Base-by-base conservation (phyloP, 2,113 vertebrate genomes). In the Dendropsophus ebraccatus region DNA sequence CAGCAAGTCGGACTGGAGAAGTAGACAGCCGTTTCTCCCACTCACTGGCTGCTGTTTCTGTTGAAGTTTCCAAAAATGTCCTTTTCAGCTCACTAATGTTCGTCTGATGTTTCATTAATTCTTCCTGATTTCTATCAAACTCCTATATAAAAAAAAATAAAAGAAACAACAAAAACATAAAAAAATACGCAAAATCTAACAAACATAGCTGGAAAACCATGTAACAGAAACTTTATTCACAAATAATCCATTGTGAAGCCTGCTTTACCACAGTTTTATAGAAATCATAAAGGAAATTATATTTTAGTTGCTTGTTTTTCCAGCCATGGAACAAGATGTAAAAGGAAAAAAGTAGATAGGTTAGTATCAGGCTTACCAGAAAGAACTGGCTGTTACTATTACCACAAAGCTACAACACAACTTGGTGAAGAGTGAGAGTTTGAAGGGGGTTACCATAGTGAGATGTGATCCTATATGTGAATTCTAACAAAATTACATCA, bases 21-120 rank as follows among this genome's bases (percentile, higher is more conserved):
- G 96, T 96, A 83, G 96, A 96, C 84, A 98, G 96, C 65, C 97
- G 95, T 92, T 96, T 96, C 88, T 97, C 97, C 97, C 97, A 98
- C 70, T 98, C 97, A 0, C 95, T 97, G 5, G 92, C 91, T 28
- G 95, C 91, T 10, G 93, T 88, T 1, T 94, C 90, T 88, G 90
- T 90, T 17, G 94, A 93, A 13, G 94, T 96, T 93, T 97, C 96
- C 93, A 99, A 92, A 94, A 98, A 99, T 90, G 95, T 97, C 90
- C 96, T 95, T 94, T 99, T 99, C 94, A 99, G 93, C 90, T 99
- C 95, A 50, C 95, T 97, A 92, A 99, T 96, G 94, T 96, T 97
- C 83, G 93, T 96, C 85, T 97, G 97, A 90, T 98, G 97, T 91
- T 97, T 96, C 94, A 95, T 92, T 89, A 97, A 89, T 87, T 96